These are phyloP conservation scores for Drosophila arizonae DNA, from an alignment of 1,140 invertebrate species.

Conservation along the genomic window DNA sequence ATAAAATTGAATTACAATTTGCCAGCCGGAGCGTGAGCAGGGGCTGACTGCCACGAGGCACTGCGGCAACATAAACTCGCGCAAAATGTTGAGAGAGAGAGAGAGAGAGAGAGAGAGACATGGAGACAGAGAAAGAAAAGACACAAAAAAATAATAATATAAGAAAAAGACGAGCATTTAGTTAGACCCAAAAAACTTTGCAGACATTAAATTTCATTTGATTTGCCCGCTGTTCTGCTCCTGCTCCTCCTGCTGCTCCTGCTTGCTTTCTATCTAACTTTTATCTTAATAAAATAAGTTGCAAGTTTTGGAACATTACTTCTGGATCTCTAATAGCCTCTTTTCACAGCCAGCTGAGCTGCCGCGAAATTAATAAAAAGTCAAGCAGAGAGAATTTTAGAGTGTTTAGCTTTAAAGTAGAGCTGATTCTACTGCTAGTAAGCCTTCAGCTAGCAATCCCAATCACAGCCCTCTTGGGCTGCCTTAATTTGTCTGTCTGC, in stretches of 20 bases:
- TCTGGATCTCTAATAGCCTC: background rate
- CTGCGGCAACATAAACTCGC: slow-evolving; percentile 68
- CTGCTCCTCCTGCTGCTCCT: slow-evolving; percentile 8
- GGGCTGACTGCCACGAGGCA: slow-evolving; percentile 14
- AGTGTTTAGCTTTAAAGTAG: background rate
- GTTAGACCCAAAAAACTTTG: slow-evolving; percentile 59
- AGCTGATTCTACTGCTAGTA: background rate
- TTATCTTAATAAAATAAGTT: slow-evolving; percentile 80
- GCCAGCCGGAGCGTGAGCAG: background rate
- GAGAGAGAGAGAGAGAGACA: slow-evolving; percentile 2
- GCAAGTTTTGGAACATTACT: slow-evolving; percentile 63
- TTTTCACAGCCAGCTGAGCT: background rate
- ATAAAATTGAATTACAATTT: slow-evolving; percentile 78
- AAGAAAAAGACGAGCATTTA: slow-evolving; percentile 39
- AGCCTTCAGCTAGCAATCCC: no score
- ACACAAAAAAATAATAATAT: background rate
- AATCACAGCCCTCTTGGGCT: slow-evolving; percentile 2
- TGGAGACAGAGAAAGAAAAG: background rate
- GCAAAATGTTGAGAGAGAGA: slow-evolving; percentile 30
- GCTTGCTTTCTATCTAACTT: slow-evolving; percentile 43
- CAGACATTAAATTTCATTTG: slow-evolving; percentile 82
- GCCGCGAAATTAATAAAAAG: no score
- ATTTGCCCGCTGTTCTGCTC: slow-evolving; percentile 32
- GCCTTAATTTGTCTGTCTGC: slow-evolving; percentile 30
- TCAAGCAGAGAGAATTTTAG: no score